Percentiles rank a stretch among this genome's conserved stretches.
Conservation (phyloP, 2,888 invertebrate species). For the Lutraria lutraria region DNA sequence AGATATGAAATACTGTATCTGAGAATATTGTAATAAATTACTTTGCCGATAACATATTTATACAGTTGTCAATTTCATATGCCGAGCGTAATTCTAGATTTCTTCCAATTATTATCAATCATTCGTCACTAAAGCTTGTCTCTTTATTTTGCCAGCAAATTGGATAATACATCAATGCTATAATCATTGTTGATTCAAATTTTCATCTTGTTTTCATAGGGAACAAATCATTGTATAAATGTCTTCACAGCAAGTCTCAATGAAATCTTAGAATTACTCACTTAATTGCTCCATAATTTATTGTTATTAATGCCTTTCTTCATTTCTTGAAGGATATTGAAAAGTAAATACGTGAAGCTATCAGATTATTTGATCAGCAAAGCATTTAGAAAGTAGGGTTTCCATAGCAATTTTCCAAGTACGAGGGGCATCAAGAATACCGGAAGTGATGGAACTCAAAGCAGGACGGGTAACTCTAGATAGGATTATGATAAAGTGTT, state of each 20-base stretch:
- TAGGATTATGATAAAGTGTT: too few species aligned
- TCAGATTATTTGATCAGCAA: background rate
- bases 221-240: constrained; percentile 47
- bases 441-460: too few species aligned
- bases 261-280: background rate
- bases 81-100: constrained; percentile 37
- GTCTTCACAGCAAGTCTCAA: background rate
- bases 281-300: constrained; percentile 23
- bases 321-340: constrained; percentile 15
- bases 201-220: constrained; percentile 55
- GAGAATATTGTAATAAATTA: background rate
- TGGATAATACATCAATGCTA: constrained; percentile 58
- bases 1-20: background rate
- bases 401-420: too few species aligned
- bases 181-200: constrained; percentile 48
- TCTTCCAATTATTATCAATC: constrained; percentile 55
- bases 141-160: constrained; percentile 65
- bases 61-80: constrained; percentile 24
- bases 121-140: constrained; percentile 45
- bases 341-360: background rate
- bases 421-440: too few species aligned
- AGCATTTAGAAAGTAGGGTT: too few species aligned
- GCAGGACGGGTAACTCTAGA: too few species aligned
- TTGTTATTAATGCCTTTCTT: constrained; percentile 7
- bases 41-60: background rate